A percentile compares a stretch with the other conserved stretches of the same genome.
phyloP scores from a whole-genome alignment of 2,797 vertebrate genomes.

The Danionella dracula region DNA sequence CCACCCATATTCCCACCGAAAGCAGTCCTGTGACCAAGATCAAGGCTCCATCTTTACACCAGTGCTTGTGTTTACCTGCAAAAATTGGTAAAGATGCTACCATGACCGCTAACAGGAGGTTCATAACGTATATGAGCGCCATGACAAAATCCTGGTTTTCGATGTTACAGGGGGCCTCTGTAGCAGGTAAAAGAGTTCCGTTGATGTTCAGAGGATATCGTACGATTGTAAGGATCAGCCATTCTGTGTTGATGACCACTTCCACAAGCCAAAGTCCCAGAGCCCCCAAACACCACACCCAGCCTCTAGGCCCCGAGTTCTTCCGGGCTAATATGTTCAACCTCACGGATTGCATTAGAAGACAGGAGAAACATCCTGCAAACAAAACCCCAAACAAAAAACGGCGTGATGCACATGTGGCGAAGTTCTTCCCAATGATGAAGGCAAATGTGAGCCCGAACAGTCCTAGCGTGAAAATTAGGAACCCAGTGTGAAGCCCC shows the following conservation, averaged over 20 bases:
- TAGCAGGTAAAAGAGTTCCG: rapidly evolving
- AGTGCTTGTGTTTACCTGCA: conserved; percentile 70
- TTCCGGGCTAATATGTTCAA: conserved; percentile 75
- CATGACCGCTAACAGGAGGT: conserved; percentile 70
- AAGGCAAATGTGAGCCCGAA: conserved; percentile 89
- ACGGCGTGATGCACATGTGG: conserved; percentile 82
- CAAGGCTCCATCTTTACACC: conserved; percentile 71
- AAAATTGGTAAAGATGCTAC: conserved; percentile 64
- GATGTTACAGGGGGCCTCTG: conserved; percentile 67
- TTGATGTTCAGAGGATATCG: conserved; percentile 46
- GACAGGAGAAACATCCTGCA: conserved; percentile 82
- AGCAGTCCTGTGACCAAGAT: conserved; percentile 68
- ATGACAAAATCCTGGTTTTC: conserved; percentile 85
- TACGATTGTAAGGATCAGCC: conserved; percentile 87
- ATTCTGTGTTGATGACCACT: conserved; percentile 89
- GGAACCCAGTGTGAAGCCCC: conserved; percentile 73
- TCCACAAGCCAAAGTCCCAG: conserved; percentile 79
- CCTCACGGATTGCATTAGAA: conserved; percentile 76
- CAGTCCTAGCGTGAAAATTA: conserved; percentile 80
- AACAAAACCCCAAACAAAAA: conserved; percentile 94
- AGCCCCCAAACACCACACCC: conserved; percentile 72
- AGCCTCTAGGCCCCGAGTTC: conserved; percentile 65
- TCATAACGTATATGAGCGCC: conserved; percentile 90
- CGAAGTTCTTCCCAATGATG: conserved; percentile 77
- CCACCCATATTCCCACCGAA: conserved; percentile 83